Percentiles rank a stretch among this genome's conserved stretches.
Conservation (phyloP, 2,888 invertebrate genomes). For the Amblyjoppa proteus region DNA sequence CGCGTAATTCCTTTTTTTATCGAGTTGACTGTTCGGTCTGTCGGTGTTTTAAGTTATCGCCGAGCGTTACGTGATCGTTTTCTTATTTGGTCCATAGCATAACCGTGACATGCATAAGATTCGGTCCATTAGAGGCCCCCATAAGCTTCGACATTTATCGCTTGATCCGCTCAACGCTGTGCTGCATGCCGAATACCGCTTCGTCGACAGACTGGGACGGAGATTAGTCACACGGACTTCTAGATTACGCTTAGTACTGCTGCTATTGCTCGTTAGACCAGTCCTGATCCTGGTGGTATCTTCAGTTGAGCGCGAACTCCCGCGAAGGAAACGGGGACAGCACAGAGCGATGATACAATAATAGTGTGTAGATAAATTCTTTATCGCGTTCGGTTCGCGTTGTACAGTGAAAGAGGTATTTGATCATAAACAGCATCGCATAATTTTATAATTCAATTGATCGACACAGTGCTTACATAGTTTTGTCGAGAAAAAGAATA, state of each 20-base stretch:
- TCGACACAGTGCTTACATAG: not conserved
- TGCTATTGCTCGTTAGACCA: constrained; percentile 18
- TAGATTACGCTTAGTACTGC: not conserved
- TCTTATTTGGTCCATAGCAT: not conserved
- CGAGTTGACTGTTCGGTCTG: not conserved
- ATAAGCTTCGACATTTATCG: not conserved
- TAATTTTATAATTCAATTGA: not conserved
- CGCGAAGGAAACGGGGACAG: constrained; percentile 43
- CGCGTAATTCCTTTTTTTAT: not conserved
- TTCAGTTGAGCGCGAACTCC: constrained; percentile 54
- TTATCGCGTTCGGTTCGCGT: not conserved
- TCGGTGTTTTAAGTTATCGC: not conserved
- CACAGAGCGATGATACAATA: constrained; percentile 1
- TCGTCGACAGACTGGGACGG: constrained; percentile 33
- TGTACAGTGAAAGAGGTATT: not conserved
- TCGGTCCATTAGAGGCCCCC: constrained; percentile 21
- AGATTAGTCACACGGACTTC: constrained; percentile 51
- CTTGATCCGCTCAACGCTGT: not conserved
- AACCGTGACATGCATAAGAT: constrained; percentile 32
- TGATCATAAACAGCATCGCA: not conserved
- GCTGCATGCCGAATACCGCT: constrained; percentile 50
- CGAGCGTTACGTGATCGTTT: not conserved
- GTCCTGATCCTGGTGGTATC: constrained; percentile 26
- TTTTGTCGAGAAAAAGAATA: not conserved
- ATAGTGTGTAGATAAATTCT: not conserved